Evolutionary conservation across 1,140 invertebrate genomes (phyloP), one percentile per base, ranked within the genome.

Genomic region (Pseudomyrmex gracilis): DNA sequence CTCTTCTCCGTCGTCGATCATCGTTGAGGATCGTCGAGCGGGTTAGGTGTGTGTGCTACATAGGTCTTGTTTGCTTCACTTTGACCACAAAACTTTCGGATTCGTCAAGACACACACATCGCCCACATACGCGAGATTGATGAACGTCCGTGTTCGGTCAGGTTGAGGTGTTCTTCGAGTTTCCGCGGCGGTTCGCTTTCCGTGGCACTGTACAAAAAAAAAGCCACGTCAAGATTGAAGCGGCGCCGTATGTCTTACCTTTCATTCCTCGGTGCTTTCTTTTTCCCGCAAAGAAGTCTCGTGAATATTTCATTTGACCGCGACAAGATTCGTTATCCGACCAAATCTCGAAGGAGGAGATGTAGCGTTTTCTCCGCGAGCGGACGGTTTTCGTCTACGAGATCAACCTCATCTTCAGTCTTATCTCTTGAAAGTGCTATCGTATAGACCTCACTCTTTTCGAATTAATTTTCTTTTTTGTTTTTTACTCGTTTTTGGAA

Each of bases 231-330:
- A 61, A 51, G 63, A 67, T 64, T 83, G 43, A 77, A 77, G 60
- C 67, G 82, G 17, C 53, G 63, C 73, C 63, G 34, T 66, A 43
- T 43, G 10, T 12, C 24, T 76, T 24, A 63, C 20, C 24, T 45
- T 68, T 17, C 64, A 15, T 64, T 73, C 66, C 15, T 9, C 49
- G 13, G 24, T 15, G 51, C 45, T 24, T 73, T 57, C 34, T 22
- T 63, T 55, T 34, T 20, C 15, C 7, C 47, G 45, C 13, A 15
- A 34, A 66, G 53, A 83, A 17, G 24, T 57, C 74, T 83, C 20
- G 51, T 68, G 73, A 83, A 83, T 83, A 78, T 83, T 78, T 83
- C 73, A 83, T 67, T 57, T n/a, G 22, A 43, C 24, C 53, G 55
- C 45, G 73, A 58, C 53, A 77, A 77, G 60, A 53, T 76, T 57